phyloP scores from a whole-genome alignment of 1,140 invertebrate genomes.

The Popillia japonica region DNA sequence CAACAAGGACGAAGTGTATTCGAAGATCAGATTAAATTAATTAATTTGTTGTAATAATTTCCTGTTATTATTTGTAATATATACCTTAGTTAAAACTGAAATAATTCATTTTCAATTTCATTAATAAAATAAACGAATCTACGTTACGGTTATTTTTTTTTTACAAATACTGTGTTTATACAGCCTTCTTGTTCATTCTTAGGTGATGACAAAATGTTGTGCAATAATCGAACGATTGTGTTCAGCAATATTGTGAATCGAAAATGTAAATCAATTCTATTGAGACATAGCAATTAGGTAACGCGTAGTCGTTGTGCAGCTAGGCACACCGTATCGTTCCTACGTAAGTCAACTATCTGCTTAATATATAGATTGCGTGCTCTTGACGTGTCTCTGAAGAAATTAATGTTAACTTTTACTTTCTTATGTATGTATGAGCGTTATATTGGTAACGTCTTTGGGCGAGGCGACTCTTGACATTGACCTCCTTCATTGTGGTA shows the following conservation, averaged over 20 bases:
- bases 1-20: too few relatives aligned
- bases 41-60: too few relatives aligned
- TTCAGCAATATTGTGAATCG: conserved; percentile 14
- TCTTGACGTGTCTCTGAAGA: conserved; percentile 16
- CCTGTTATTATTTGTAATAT: too few relatives aligned
- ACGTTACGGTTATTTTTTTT: too few relatives aligned
- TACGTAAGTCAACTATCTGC: not conserved
- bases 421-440: not conserved
- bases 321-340: not conserved
- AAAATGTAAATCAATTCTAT: conserved; percentile 32
- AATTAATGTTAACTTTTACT: conserved; percentile 29
- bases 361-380: conserved; percentile 26
- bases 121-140: too few relatives aligned
- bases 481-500: conserved; percentile 2
- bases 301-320: not conserved
- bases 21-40: too few relatives aligned
- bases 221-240: not conserved
- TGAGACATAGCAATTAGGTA: conserved; percentile 22
- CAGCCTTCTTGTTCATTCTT: not conserved
- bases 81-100: too few relatives aligned
- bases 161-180: not conserved
- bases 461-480: conserved; percentile 28
- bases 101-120: too few relatives aligned
- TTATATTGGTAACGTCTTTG: conserved; percentile 13
- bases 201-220: not conserved